phyloP scores from a whole-genome alignment of 2,797 vertebrate species.

The Tragelaphus oryx region DNA sequence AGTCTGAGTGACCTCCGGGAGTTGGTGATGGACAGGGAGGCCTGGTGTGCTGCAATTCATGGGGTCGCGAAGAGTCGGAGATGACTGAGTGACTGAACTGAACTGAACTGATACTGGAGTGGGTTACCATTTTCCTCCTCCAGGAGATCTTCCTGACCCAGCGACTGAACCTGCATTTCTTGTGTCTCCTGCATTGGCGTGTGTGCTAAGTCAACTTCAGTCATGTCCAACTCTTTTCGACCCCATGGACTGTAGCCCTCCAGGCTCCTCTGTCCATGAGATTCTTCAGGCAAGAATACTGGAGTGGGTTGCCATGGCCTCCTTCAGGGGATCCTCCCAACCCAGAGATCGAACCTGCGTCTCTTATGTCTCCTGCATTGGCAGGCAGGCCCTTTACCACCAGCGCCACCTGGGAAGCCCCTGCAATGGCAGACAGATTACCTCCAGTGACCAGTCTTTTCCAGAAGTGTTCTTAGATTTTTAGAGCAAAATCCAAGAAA shows the following conservation, averaged over 20 bases:
- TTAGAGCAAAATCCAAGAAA: neutral
- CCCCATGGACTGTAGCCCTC: neutral
- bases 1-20: too few species aligned
- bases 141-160: too few species aligned
- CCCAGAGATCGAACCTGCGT: neutral
- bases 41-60: too few species aligned
- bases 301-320: neutral
- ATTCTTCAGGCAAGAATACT: neutral
- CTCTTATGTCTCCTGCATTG: neutral
- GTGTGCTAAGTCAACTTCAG: neutral
- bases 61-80: too few species aligned
- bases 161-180: too few species aligned
- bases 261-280: neutral
- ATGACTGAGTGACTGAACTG: too few species aligned
- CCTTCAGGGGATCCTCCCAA: neutral
- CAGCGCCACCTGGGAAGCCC: neutral
- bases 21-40: too few species aligned
- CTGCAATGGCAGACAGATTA: neutral
- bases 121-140: neutral
- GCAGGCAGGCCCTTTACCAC: neutral
- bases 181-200: too few species aligned
- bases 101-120: neutral
- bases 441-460: neutral
- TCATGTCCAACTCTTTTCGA: rapidly evolving
- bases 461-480: neutral